Conservation (phyloP, 2,888 invertebrate genomes). For the Sesia bembeciformis region DNA sequence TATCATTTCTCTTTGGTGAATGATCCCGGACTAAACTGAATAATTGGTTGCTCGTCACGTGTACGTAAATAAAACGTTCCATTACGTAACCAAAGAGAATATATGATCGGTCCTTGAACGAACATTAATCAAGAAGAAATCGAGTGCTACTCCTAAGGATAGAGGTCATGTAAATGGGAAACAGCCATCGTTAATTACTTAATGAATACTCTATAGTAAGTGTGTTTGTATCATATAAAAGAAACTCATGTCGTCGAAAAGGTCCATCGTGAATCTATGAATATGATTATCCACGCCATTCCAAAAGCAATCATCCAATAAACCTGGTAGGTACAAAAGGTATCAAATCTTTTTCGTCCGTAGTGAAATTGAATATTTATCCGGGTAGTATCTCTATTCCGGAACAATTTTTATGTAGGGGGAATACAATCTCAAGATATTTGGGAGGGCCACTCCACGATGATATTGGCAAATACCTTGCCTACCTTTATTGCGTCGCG, state of each 20-base stretch:
- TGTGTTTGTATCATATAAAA: too few relatives aligned
- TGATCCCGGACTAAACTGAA: neutral
- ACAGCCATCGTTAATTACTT: neutral
- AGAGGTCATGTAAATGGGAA: neutral
- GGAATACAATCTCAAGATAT: conserved; percentile 72
- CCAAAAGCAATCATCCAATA: conserved; percentile 71
- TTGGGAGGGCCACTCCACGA: conserved; percentile 68
- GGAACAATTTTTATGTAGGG: conserved; percentile 73
- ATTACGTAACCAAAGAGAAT: neutral
- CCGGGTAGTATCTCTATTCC: conserved; percentile 73
- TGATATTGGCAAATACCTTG: conserved; percentile 72
- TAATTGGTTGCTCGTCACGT: neutral
- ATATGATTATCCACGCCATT: conserved; percentile 71
- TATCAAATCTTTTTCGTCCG: conserved; percentile 74
- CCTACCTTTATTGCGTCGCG: conserved; percentile 69
- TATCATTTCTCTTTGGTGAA: neutral
- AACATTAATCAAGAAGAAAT: neutral
- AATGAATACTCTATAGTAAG: too few relatives aligned
- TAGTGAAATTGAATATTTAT: conserved; percentile 75
- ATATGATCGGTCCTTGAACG: neutral
- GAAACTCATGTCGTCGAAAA: neutral
- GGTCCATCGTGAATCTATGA: conserved; percentile 46
- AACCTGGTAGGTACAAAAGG: conserved; percentile 67
- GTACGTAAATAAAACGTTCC: neutral
- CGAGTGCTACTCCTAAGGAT: neutral